phyloP scores from a whole-genome alignment of 2,113 vertebrate species.

The Junco hyemalis region DNA sequence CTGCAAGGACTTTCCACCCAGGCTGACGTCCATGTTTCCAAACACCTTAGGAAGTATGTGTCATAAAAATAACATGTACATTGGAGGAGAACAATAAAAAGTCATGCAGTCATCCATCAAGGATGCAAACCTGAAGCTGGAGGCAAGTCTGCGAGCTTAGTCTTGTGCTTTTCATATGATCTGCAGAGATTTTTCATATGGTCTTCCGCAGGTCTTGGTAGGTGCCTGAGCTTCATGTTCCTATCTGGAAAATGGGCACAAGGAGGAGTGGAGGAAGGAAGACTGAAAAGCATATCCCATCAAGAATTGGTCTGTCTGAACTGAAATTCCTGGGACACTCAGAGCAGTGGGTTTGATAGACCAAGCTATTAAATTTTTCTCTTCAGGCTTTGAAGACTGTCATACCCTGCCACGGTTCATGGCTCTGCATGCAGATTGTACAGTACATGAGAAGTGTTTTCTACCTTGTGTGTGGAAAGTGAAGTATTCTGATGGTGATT shows the following conservation, averaged over 20 bases:
- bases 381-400: not conserved
- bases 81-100: not conserved
- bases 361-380: not conserved
- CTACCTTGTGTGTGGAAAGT: not conserved
- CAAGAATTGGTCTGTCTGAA: not conserved
- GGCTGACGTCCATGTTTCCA: not conserved
- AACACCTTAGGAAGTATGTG: not conserved
- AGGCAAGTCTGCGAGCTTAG: not conserved
- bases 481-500: not conserved
- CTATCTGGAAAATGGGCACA: not conserved
- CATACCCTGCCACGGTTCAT: not conserved
- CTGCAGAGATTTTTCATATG: not conserved
- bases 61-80: not conserved
- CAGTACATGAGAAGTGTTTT: not conserved
- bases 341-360: not conserved
- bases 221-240: not conserved
- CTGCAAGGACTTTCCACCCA: not conserved
- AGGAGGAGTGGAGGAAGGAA: not conserved
- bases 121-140: not conserved
- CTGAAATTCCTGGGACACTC: not conserved
- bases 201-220: not conserved
- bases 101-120: not conserved
- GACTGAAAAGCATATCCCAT: not conserved
- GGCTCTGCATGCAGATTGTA: accelerated
- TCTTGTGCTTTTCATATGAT: not conserved